Evolutionary conservation across 2,113 vertebrate genomes (phyloP), one percentile per base, ranked within the genome.

Genomic region (Reinhardtius hippoglossoides): DNA sequence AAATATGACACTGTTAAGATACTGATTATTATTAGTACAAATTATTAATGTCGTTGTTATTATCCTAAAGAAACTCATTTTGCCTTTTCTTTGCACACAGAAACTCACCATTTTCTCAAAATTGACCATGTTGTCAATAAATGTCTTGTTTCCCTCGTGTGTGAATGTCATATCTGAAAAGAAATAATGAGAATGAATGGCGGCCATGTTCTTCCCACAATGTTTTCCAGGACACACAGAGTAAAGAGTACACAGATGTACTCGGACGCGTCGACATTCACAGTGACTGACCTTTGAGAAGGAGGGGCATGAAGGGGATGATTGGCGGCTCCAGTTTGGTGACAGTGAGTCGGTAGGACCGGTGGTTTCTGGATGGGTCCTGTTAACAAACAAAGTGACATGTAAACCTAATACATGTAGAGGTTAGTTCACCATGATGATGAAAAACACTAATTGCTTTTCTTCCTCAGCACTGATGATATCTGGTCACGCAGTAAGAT

Each of bases 71-170:
- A 42, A 42, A 13, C 10, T 42, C 0, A 42, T 10, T 42, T 42
- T 1, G 40, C 46, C 14, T 48, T 48, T 48, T 48, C 46, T 18
- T 50, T 5, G 18, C 46, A 0, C 46, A 18, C 18, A 20, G 50
- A n/a, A 69, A 96, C 97, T 27, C 94, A 99, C 98, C 97, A 99
- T 99, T 96, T 99, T 99, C 94, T 99, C 98, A 87, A 98, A 99
- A 94, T 99, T 99, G 88, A 99, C 96, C 89, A 99, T 95, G 82
- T 89, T 96, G 92, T 98, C 98, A 89, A 95, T 95, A 86, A 97
- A 96, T 0, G 98, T 98, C 94, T 97, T 98, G 96, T 99, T 99
- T 75, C 98, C 97, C 82, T 99, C 97, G 40, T 99, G 97, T 87
- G 96, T 99, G 91, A 99, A 99, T 5, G 97, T 99, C 97, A 98